Evolutionary conservation across 2,113 vertebrate species (phyloP), one percentile per base, ranked within the genome.

Genomic region (western clawed frog (Xenopus tropicalis)): DNA sequence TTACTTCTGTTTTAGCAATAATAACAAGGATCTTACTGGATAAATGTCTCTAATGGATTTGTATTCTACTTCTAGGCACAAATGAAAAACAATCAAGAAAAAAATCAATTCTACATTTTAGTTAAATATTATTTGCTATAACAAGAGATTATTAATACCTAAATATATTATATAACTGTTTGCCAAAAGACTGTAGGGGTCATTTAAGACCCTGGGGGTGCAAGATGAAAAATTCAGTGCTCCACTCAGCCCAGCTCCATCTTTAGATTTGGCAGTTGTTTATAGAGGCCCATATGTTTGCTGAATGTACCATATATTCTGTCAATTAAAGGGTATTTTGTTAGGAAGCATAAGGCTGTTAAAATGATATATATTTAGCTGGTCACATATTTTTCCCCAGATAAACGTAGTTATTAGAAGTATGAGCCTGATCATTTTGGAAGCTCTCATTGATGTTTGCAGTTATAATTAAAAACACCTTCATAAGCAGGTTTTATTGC

Each of bases 381-480:
- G 61, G 29, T 65, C 65, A 62, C 65, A 74, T 74, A 19, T 69
- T 68, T 59, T 29, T 74, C 42, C 42, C 61, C 68, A 65, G 65
- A 74, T 74, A 74, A 74, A 74, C 65, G 6, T 37, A 37, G 65
- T 68, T 74, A 61, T 74, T 74, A 69, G 48, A 69, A 61, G 72
- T 68, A 69, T 68, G 57, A 68, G 57, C n/a, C 24, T 61, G 57
- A 62, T 74, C 46, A 59, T 74, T 65, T 69, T 74, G 65, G 65
- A 74, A 67, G 25, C 65, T 57, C 52, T 58, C 63, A 68, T 74
- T 74, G 67, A 74, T 52, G 66, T 69, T 74, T 74, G 65, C 72
- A 74, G 67, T 68, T 74, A 74, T 74, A 69, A 74, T 74, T 74
- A 74, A 68, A 74, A 69, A 68, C 72, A 74, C 72, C 24, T 52